A percentile compares a stretch with the other conserved stretches of the same genome.
phyloP scores from a whole-genome alignment of 2,113 vertebrate genomes.

The Dasyprocta punctata region DNA sequence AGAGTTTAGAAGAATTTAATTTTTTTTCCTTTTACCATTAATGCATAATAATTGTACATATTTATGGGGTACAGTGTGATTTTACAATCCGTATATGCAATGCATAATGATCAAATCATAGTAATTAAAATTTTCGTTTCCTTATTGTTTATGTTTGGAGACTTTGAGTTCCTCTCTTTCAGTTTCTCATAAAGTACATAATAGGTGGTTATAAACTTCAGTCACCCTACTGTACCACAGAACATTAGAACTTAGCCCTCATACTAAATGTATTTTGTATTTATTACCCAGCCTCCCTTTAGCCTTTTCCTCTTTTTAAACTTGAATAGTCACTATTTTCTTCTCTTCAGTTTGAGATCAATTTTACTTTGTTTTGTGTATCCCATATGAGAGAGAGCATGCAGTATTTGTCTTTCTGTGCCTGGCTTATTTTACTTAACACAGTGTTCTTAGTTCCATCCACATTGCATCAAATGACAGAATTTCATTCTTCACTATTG shows the following conservation, averaged over 20 bases:
- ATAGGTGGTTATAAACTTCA: not conserved
- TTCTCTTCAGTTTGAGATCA: not conserved
- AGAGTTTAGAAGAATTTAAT: not conserved
- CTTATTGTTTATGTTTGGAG: not conserved
- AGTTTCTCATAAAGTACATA: not conserved
- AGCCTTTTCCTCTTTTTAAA: not conserved
- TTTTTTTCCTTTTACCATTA: not conserved
- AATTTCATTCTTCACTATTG: not conserved
- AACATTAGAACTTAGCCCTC: not conserved
- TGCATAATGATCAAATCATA: not conserved
- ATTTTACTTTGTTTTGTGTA: not conserved
- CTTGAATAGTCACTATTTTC: not conserved
- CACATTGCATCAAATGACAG: not conserved
- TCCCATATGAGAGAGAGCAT: not conserved
- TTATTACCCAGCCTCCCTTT: not conserved
- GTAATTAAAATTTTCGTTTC: not conserved
- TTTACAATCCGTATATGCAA: not conserved
- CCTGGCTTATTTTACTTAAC: not conserved
- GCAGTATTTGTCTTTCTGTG: not conserved
- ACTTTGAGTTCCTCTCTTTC: not conserved
- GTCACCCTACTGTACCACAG: not conserved
- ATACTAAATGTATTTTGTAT: not conserved
- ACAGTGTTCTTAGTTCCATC: not conserved
- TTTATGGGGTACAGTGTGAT: not conserved
- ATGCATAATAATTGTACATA: not conserved